These are phyloP conservation scores for Istiophorus platypterus DNA, from an alignment of 2,113 vertebrate species.

Conservation along the genomic window DNA sequence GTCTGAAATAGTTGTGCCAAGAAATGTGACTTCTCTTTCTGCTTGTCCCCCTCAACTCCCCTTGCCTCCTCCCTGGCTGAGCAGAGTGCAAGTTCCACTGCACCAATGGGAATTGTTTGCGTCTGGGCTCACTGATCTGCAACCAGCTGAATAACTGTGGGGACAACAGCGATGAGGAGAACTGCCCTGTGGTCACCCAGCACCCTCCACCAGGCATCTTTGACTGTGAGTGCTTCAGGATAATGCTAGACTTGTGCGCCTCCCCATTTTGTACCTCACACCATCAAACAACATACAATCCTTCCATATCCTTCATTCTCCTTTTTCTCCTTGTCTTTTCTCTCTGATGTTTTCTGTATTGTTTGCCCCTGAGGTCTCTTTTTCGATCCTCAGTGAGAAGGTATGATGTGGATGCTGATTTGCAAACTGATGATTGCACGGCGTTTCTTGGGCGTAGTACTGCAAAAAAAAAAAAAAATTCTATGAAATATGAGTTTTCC, in stretches of 20 bases:
- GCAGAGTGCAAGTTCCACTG: constrained; percentile 99
- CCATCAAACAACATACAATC: not conserved
- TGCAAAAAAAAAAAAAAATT: constrained; percentile 4
- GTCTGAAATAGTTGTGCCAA: constrained; percentile 17
- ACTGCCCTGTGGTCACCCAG: constrained; percentile 95
- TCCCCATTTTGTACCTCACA: not conserved
- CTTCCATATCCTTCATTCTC: not conserved
- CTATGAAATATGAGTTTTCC: not conserved
- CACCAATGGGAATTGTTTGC: constrained; percentile 96
- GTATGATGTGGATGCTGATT: not conserved
- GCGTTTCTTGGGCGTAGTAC: not conserved
- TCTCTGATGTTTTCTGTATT: not conserved
- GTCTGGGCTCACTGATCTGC: constrained; percentile 95
- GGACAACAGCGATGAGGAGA: constrained; percentile 98
- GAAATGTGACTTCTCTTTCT: constrained; percentile 15
- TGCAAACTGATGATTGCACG: not conserved
- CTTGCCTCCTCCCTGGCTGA: not conserved
- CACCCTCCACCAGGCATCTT: constrained; percentile 95
- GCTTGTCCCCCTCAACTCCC: not conserved
- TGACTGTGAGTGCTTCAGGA: constrained; percentile 89
- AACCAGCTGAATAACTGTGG: constrained; percentile 98
- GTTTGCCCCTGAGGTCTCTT: not conserved
- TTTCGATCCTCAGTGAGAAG: not conserved
- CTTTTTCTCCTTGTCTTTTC: not conserved
- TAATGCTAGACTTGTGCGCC: constrained; percentile 10